phyloP scores from a whole-genome alignment of 2,113 vertebrate genomes.

The Panthera uncia region DNA sequence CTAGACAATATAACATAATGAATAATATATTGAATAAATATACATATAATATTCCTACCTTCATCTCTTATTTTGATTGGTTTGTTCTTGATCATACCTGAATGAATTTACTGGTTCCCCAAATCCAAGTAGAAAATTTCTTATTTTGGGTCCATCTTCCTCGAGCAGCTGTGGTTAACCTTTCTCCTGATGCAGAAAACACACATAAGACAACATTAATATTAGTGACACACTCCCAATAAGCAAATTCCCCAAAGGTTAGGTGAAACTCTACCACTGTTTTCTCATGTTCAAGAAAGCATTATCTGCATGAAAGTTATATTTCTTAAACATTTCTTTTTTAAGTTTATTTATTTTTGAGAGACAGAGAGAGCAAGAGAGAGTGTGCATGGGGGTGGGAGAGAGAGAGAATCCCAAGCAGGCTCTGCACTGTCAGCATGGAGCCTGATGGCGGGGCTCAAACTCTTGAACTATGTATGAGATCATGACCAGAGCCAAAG shows the following conservation, averaged over 20 bases:
- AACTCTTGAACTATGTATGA: too few relatives aligned
- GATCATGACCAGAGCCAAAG: too few relatives aligned
- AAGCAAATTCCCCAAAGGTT: background rate
- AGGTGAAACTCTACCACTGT: background rate
- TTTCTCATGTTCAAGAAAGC: background rate
- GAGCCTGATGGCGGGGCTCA: too few relatives aligned
- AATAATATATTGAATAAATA: background rate
- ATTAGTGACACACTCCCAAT: background rate
- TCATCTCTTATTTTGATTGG: background rate
- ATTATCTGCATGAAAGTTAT: background rate
- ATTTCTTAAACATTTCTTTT: background rate
- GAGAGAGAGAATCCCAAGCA: too few relatives aligned
- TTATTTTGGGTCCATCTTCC: background rate
- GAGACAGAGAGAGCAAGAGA: too few relatives aligned
- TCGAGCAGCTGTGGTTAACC: background rate
- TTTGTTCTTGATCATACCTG: background rate
- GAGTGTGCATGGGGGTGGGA: too few relatives aligned
- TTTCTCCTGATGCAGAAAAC: background rate
- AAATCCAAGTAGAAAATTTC: background rate
- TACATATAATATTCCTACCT: background rate
- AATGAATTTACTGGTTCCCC: background rate
- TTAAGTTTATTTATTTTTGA: too few relatives aligned
- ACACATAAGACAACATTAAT: background rate
- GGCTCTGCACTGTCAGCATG: too few relatives aligned
- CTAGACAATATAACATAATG: background rate